Percentiles rank a stretch among this genome's conserved stretches.
Conservation (phyloP, 1,140 invertebrate species). For the Drosophila eugracilis region DNA sequence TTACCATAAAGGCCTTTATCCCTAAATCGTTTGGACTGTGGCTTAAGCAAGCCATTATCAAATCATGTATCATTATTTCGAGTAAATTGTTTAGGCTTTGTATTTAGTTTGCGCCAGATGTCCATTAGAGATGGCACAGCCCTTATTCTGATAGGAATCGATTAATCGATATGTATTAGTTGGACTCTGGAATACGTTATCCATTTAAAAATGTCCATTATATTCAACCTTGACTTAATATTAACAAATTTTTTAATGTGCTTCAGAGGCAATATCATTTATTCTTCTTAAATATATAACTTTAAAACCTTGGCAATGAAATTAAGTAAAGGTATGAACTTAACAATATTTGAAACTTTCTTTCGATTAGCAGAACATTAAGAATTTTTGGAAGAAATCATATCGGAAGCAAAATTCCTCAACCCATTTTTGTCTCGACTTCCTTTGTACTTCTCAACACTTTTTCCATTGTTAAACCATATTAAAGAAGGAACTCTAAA, state of each 20-base stretch:
- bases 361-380: not conserved
- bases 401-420: not conserved
- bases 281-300: not conserved
- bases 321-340: not conserved
- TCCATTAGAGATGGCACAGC: slow-evolving; percentile 13
- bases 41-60: slow-evolving; percentile 72
- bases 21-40: slow-evolving; percentile 37
- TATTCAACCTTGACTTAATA: no score
- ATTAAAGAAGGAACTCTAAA: slow-evolving; percentile 7
- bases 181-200: not conserved
- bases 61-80: slow-evolving; percentile 72
- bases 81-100: not conserved
- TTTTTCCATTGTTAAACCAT: slow-evolving; percentile 7
- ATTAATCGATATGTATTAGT: slow-evolving; percentile 2
- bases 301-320: not conserved
- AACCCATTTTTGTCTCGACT: not conserved
- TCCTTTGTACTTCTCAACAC: slow-evolving; percentile 7
- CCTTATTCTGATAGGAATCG: not conserved
- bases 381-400: not conserved
- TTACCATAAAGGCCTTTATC: slow-evolving; percentile 66
- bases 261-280: no score
- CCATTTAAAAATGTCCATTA: not conserved
- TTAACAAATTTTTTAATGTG: not conserved
- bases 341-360: not conserved
- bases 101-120: slow-evolving; percentile 30